Conservation (phyloP, 2,888 invertebrate genomes). For the Lithosia quadra region DNA sequence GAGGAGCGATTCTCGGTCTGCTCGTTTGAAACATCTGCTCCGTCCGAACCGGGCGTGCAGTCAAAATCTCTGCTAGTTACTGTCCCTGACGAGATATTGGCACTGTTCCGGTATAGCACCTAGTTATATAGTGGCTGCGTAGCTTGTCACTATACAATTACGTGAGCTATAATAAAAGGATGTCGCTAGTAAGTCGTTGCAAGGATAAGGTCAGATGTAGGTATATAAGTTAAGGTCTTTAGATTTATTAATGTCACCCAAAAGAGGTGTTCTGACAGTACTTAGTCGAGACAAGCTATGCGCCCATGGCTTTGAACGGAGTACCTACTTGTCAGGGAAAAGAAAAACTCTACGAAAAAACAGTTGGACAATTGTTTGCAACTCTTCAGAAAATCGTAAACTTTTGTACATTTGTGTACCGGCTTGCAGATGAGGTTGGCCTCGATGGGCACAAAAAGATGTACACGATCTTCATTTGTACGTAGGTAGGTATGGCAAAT, state of each 20-base stretch:
- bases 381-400: too few species aligned
- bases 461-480: too few species aligned
- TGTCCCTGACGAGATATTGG: neutral
- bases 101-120: neutral
- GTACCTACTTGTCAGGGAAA: neutral
- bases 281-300: neutral
- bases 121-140: neutral
- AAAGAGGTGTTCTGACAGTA: neutral
- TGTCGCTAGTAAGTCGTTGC: neutral
- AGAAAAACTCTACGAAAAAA: neutral
- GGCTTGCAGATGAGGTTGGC: too few species aligned
- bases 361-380: too few species aligned
- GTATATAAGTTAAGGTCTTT: neutral
- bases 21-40: neutral
- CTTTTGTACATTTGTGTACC: too few species aligned
- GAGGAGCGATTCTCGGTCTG: neutral
- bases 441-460: too few species aligned
- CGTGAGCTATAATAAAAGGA: neutral
- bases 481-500: too few species aligned
- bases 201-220: neutral
- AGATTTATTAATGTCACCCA: neutral
- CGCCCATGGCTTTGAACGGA: neutral
- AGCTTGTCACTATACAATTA: neutral
- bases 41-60: too few species aligned
- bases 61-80: neutral